A percentile compares a stretch with the other conserved stretches of the same genome.
Evolutionary conservation across 2,113 vertebrate genomes (phyloP).

Genomic region (Forbesichthys agassizii): DNA sequence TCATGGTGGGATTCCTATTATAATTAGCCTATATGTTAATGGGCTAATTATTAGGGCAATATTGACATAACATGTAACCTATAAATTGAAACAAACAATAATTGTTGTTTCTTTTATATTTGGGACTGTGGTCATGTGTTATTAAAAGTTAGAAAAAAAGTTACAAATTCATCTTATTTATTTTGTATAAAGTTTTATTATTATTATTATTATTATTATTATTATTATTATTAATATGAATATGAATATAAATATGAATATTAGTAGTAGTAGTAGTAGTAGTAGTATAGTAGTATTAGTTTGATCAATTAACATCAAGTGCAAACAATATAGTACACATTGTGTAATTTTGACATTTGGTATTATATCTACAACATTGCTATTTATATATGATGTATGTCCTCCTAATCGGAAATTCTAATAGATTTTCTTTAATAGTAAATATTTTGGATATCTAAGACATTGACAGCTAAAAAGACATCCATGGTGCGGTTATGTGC

Average conservation of each 20-base stretch:
- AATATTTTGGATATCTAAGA: neutral
- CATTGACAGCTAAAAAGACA: neutral
- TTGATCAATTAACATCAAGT: neutral
- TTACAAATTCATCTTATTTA: neutral
- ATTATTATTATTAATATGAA: neutral
- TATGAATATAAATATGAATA: neutral
- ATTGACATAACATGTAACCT: too few species aligned
- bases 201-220: neutral
- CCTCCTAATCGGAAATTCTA: too few species aligned
- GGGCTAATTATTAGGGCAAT: too few species aligned
- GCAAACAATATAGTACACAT: neutral
- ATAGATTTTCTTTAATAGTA: too few species aligned
- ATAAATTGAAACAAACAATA: too few species aligned
- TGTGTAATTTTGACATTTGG: neutral
- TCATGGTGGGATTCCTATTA: too few species aligned
- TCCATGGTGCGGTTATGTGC: constrained; percentile 1
- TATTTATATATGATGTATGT: too few species aligned
- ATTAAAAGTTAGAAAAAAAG: neutral
- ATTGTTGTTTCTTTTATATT: too few species aligned
- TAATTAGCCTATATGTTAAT: too few species aligned
- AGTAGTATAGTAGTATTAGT: neutral
- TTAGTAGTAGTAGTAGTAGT: too few species aligned
- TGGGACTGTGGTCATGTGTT: neutral
- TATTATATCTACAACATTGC: neutral
- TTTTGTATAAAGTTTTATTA: neutral